phyloP scores from a whole-genome alignment of 2,888 invertebrate species.

The Trachelus stipa region DNA sequence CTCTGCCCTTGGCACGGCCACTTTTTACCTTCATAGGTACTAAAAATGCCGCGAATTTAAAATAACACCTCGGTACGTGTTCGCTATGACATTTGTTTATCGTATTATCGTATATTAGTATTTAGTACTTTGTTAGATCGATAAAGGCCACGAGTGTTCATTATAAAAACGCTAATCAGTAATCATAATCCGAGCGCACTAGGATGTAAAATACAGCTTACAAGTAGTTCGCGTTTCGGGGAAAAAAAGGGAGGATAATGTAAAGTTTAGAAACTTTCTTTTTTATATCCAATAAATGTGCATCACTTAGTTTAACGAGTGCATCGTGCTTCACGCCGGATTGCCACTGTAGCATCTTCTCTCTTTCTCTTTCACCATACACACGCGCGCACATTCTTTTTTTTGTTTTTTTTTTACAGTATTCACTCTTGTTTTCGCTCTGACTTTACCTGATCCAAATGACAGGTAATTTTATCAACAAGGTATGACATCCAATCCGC shows the following conservation, averaged over 20 bases:
- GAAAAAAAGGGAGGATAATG: not conserved
- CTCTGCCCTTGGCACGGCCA: no score
- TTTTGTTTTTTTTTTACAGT: no score
- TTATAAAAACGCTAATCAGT: conserved; percentile 60
- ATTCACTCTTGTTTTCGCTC: no score
- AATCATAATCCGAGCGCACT: conserved; percentile 43
- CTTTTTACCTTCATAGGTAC: no score
- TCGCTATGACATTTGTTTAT: conserved; percentile 24
- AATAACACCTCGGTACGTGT: conserved; percentile 30
- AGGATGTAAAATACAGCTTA: conserved; percentile 37
- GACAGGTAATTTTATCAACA: no score
- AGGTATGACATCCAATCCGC: no score
- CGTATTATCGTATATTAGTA: conserved; percentile 34
- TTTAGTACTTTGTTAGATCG: conserved; percentile 26
- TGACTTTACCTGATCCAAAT: no score
- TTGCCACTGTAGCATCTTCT: no score
- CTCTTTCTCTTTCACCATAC: no score
- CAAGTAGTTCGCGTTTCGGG: conserved; percentile 22
- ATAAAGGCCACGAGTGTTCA: conserved; percentile 63
- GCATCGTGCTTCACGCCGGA: no score
- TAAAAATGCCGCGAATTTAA: conserved; percentile 38
- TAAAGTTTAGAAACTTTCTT: not conserved
- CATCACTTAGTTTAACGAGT: conserved; percentile 16
- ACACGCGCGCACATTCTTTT: no score
- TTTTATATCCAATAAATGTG: conserved; percentile 13